Conservation (phyloP, 2,888 invertebrate species). For the Pollenia angustigena region DNA sequence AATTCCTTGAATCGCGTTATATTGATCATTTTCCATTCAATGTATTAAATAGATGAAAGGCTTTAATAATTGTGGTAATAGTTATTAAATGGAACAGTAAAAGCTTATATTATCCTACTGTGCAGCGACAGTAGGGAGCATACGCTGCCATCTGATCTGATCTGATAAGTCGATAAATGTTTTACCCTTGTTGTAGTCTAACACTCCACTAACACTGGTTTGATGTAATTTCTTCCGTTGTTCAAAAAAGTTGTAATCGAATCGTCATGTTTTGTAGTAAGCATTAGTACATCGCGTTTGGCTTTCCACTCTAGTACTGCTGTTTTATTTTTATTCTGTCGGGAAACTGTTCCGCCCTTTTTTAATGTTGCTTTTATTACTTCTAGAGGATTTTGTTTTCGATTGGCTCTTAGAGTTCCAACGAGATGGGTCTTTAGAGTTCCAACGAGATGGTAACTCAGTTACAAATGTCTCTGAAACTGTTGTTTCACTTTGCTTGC, state of each 20-base stretch:
- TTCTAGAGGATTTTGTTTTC: slow-evolving; percentile 1
- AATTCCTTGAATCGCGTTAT: not conserved
- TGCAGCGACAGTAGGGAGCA: slow-evolving; percentile 16
- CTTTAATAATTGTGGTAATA: too few relatives aligned
- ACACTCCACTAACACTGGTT: slow-evolving; percentile 28
- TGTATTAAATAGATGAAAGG: too few relatives aligned
- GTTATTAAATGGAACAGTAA: too few relatives aligned
- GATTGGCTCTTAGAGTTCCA: slow-evolving; percentile 16
- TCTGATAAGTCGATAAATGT: slow-evolving; percentile 44
- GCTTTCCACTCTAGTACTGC: slow-evolving; percentile 28
- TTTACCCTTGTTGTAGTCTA: slow-evolving; percentile 36
- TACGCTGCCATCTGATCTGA: slow-evolving; percentile 38
- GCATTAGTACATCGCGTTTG: slow-evolving; percentile 4
- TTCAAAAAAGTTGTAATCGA: slow-evolving; percentile 18
- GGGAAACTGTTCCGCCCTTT: slow-evolving; percentile 10
- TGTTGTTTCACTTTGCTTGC: slow-evolving; percentile 34
- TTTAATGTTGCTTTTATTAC: slow-evolving; percentile 7
- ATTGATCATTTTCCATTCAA: too few relatives aligned
- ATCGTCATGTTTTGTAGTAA: slow-evolving; percentile 23
- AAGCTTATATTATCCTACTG: too few relatives aligned
- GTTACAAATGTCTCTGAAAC: slow-evolving; percentile 26
- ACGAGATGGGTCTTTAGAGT: slow-evolving; percentile 8
- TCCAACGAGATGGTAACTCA: not conserved
- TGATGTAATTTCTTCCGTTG: slow-evolving; percentile 14
- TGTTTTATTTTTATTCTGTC: too few relatives aligned